phyloP scores from a whole-genome alignment of 1,140 invertebrate genomes.

The Neodiprion virginianus region DNA sequence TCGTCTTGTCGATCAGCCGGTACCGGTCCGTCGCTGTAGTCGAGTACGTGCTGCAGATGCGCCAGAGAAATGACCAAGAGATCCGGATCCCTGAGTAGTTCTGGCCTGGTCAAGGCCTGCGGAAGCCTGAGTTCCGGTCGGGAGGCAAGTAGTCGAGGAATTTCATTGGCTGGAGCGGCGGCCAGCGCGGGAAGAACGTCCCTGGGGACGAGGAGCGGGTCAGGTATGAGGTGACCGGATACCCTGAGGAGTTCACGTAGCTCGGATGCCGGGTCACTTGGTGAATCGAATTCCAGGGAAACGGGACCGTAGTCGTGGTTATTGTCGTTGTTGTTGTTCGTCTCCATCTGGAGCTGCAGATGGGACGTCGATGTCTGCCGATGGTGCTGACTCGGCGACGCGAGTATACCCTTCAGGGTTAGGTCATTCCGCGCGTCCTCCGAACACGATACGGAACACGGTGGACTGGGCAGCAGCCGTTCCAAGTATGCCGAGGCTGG shows the following conservation, averaged over 20 bases:
- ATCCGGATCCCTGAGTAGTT: conserved; percentile 77
- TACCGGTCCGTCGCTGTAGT: conserved; percentile 47
- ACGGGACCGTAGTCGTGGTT: neutral
- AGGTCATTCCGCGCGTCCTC: conserved; percentile 55
- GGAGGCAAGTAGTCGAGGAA: conserved; percentile 73
- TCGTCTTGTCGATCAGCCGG: conserved; percentile 49
- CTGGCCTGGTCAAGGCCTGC: conserved; percentile 73
- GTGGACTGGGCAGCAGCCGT: conserved; percentile 53
- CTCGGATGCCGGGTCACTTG: conserved; percentile 72
- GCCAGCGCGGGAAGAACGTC: conserved; percentile 74
- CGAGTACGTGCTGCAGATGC: conserved; percentile 76
- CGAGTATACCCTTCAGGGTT: conserved; percentile 46
- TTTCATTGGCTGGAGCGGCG: conserved; percentile 76
- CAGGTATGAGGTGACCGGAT: conserved; percentile 75
- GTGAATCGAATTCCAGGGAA: neutral
- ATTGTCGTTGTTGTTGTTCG: conserved; percentile 21
- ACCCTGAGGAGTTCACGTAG: conserved; percentile 74
- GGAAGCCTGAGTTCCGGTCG: conserved; percentile 75
- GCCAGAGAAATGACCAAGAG: conserved; percentile 78
- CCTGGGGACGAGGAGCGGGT: conserved; percentile 80
- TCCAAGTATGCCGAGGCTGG: conserved; percentile 47
- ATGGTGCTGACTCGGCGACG: conserved; percentile 30
- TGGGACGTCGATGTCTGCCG: neutral
- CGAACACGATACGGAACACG: conserved; percentile 57
- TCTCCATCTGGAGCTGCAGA: neutral